Evolutionary conservation across 2,113 vertebrate species (phyloP).

Genomic region (Prochilodus magdalenae): DNA sequence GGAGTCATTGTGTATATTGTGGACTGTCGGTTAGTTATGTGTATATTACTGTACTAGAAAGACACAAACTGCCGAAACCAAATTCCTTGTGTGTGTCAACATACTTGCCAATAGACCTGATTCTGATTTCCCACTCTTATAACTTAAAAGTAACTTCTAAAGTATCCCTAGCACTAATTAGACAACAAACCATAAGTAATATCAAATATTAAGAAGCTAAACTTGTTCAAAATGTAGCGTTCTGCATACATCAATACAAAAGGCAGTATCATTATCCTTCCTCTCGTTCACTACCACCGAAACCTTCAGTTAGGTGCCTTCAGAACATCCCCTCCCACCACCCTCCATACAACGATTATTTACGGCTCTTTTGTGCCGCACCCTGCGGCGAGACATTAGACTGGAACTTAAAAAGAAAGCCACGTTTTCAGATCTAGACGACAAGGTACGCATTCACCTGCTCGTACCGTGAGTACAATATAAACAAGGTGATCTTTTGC

Average conservation of each 20-base stretch:
- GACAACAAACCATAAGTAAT: too few species aligned
- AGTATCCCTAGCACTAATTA: too few species aligned
- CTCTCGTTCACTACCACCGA: not conserved
- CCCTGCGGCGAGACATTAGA: not conserved
- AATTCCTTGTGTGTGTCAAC: too few species aligned
- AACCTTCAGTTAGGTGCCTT: too few species aligned
- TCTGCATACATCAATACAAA: not conserved
- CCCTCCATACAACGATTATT: not conserved
- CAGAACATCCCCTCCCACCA: not conserved
- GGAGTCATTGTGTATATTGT: too few species aligned
- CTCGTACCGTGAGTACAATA: not conserved
- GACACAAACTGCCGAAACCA: too few species aligned
- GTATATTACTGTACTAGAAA: too few species aligned
- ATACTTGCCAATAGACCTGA: too few species aligned
- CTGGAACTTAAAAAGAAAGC: not conserved
- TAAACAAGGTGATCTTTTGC: not conserved
- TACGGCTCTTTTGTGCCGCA: not conserved
- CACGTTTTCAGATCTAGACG: not conserved
- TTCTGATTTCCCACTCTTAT: too few species aligned
- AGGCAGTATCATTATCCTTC: not conserved
- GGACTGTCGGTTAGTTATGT: too few species aligned
- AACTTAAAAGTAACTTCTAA: not conserved
- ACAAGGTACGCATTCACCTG: not conserved
- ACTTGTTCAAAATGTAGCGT: too few species aligned
- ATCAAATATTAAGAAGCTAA: too few species aligned